Evolutionary conservation across 92 coral and sea anemone genomes (phyloP), one percentile per base, ranked within the genome.

Genomic region (Desmophyllum pertusum): DNA sequence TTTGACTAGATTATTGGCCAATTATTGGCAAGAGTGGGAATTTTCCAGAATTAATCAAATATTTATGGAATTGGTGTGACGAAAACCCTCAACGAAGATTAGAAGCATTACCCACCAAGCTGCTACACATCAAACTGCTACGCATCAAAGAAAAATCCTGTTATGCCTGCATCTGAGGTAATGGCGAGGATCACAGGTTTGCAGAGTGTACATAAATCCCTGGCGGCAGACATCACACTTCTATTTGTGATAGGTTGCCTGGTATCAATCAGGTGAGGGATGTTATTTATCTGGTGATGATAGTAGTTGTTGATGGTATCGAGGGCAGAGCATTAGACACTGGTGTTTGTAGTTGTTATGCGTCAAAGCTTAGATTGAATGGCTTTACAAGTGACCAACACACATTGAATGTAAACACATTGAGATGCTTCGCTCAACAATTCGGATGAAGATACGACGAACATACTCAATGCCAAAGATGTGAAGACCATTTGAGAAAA

Each of bases 301-400:
- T 90, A 63, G 91, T 92, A 41, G 81, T 73, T n/a, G 92, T 89
- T 27, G 88, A 89, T 55, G 95, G 95, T 6, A 69, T 92, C 25
- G 70, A 57, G 81, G 84, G 91, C 39, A 77, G 93, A 84, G 93
- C 91, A 35, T 70, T 89, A 42, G 91, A 92, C 73, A 90, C 91
- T 17, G n/a, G 91, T 51, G 87, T 91, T 21, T 86, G 93, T 76
- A 30, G 75, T 88, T 45, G 76, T 90, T 19, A n/a, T n/a, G 86
- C 88, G 9, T 90, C 94, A 25, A 89, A 66, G 82, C 88, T 19
- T 72, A 87, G 45, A 39, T 87, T 52, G 76, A n/a, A n/a, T n/a
- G n/a, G n/a, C n/a, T n/a, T n/a, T n/a, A 86, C 37, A 90, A 81
- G 75, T 65, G 53, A 48, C 86, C 94, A 14, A 85, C 84, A 33